Evolutionary conservation across 2,888 invertebrate genomes (phyloP), one percentile per base, ranked within the genome.

Genomic region (Apodemia mormo): DNA sequence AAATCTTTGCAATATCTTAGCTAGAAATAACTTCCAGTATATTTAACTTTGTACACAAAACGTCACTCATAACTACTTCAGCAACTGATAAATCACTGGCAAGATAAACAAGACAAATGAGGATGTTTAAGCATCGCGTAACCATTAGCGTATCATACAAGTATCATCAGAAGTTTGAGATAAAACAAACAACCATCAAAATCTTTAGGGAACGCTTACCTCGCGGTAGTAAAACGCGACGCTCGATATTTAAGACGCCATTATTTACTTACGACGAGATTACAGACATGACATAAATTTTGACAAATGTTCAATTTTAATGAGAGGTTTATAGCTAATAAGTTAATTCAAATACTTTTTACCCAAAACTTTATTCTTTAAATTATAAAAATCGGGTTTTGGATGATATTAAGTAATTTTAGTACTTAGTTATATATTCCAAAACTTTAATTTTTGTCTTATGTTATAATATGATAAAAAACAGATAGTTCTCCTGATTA

Each of bases 41-140:
- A 8, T 54, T 54, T 54, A n/a, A 22, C 54, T 22, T 22, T 54
- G 54, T 54, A 54, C 54, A 54, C 22, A 54, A 54, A 22, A 54
- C 54, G 54, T 54, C 54, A 54, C 54, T 54, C 54, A 54, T 54
- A 54, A 54, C 54, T 22, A n/a, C 54, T 54, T 14, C 14, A 61
- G 30, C 6, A 14, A 12, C 12, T 10, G 29, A 33, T 33, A 61
- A 61, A 61, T 61, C 33, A 30, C 33, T 33, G 5, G 14, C 61
- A 33, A 61, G 61, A 61, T 61, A 61, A 61, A 61, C 61, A 61
- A 61, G 61, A 61, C 61, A 61, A 61, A 61, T 61, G 14, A 30
- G 61, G 14, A 33, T 22, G 33, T 61, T 61, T 33, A 61, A 61
- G 14, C 61, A 61, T 61, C 61, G 61, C 33, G 12, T 22, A n/a